These are phyloP conservation scores for Pachycephala philippinensis DNA, from an alignment of 2,113 vertebrate species.

Conservation along the genomic window DNA sequence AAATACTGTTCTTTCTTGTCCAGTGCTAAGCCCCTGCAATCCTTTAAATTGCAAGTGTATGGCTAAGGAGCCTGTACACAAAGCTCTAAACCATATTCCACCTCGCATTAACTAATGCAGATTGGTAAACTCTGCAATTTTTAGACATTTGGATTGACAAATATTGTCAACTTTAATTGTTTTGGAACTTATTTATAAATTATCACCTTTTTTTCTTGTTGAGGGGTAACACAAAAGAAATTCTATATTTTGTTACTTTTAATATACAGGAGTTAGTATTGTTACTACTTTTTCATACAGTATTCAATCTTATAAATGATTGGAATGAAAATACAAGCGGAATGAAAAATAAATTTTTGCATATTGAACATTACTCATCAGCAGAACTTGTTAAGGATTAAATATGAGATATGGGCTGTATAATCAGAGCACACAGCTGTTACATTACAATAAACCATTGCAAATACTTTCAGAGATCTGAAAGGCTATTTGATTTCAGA, in stretches of 20 bases:
- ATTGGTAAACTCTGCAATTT: neutral
- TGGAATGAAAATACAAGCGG: too few relatives aligned
- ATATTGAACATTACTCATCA: neutral
- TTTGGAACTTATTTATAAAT: neutral
- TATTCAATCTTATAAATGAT: neutral
- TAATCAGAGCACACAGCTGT: neutral
- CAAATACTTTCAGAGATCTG: neutral
- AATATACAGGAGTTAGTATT: neutral
- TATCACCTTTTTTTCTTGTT: neutral
- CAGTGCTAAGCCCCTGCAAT: neutral
- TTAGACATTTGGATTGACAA: neutral
- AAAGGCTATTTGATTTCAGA: neutral
- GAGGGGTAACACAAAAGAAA: neutral
- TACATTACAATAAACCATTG: neutral
- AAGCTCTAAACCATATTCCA: neutral
- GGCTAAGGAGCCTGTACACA: neutral
- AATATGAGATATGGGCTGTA: neutral
- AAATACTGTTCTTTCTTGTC: neutral
- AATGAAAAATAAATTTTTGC: neutral
- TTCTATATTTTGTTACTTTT: neutral
- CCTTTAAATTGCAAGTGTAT: neutral
- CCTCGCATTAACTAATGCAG: neutral
- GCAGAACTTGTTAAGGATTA: neutral
- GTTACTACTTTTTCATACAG: neutral
- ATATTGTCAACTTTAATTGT: neutral